Conservation (phyloP, 2,113 vertebrate species). For the Eulacestoma nigropectus region DNA sequence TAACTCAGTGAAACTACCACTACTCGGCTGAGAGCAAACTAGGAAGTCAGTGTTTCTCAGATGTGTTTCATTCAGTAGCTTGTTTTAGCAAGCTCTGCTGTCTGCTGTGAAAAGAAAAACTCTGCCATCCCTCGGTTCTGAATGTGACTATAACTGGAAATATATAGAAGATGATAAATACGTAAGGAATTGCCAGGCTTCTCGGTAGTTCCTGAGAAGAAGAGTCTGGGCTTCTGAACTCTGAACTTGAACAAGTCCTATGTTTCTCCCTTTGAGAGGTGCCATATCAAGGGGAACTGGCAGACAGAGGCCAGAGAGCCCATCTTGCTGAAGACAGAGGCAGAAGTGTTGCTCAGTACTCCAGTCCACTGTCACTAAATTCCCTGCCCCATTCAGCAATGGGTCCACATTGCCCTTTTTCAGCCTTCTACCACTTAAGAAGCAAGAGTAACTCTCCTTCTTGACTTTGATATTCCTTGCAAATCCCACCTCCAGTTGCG, state of each 20-base stretch:
- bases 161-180: neutral
- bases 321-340: neutral
- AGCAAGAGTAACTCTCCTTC: neutral
- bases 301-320: neutral
- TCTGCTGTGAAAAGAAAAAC: neutral
- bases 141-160: neutral
- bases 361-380: neutral
- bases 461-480: neutral
- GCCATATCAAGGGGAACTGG: neutral
- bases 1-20: neutral
- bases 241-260: neutral
- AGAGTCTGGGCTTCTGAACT: neutral
- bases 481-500: neutral
- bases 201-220: neutral
- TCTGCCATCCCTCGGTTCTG: neutral
- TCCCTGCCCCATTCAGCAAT: fast-evolving
- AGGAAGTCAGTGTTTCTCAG: neutral
- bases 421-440: neutral
- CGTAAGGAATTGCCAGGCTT: neutral
- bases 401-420: neutral
- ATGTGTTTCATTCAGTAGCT: neutral
- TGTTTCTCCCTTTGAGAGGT: neutral
- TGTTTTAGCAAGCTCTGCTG: neutral
- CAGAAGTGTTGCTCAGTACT: neutral
- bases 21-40: neutral